A percentile compares a stretch with the other conserved stretches of the same genome.
phyloP scores from a whole-genome alignment of 2,888 invertebrate species.

The Papilio demoleus region DNA sequence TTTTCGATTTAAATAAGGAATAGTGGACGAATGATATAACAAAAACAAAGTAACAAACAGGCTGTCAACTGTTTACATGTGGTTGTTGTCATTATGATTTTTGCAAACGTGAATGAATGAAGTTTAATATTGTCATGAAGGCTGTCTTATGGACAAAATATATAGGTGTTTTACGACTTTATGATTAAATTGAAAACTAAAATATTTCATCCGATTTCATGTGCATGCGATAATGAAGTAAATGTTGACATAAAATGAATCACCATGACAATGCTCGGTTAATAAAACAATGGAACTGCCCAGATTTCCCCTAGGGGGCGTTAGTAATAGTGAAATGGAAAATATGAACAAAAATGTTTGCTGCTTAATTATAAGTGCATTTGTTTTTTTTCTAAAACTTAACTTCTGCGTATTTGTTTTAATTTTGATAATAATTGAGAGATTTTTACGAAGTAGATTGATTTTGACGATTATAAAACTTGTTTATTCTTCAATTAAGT shows the following conservation, averaged over 20 bases:
- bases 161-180: constrained; percentile 42
- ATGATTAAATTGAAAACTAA: neutral
- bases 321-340: constrained; percentile 50
- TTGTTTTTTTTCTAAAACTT: neutral
- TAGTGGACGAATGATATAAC: neutral
- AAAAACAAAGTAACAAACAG: constrained; percentile 1
- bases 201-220: constrained; percentile 35
- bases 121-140: neutral
- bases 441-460: no score
- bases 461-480: no score
- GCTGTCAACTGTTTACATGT: constrained; percentile 8
- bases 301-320: constrained; percentile 68
- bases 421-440: no score
- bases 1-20: constrained; percentile 12
- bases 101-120: constrained; percentile 4
- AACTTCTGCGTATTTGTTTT: no score
- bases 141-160: no score
- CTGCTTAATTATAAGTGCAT: neutral
- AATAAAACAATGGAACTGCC: constrained; percentile 63
- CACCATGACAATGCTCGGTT: constrained; percentile 76
- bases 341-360: constrained; percentile 9
- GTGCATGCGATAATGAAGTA: constrained; percentile 38
- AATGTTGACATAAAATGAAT: constrained; percentile 62
- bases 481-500: no score
- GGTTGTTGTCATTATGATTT: constrained; percentile 17